Base-by-base conservation (phyloP, 2,888 invertebrate species). In the Merodon equestris region DNA sequence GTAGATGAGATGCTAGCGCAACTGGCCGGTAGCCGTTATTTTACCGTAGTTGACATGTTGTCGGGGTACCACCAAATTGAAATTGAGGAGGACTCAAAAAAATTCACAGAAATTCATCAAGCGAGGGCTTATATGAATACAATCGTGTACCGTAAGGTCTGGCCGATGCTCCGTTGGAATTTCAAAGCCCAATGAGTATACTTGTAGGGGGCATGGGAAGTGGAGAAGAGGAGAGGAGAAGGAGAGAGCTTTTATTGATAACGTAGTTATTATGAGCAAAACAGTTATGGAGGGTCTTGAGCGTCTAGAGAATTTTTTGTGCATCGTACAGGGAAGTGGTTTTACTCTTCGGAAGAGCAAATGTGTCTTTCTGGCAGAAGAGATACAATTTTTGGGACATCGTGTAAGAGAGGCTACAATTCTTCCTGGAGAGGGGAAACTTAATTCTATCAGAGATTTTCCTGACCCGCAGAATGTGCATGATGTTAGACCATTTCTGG, bases 51-150 rank as follows among this genome's bases (percentile, higher is more conserved):
- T 1, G 86, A 87, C 71, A 60, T 86, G 45, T 74, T 77, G 5
- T 73, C 81, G 0, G 87, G 85, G 0, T 84, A 85, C 81, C 77
- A 84, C 67, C 87, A 87, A 19, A 81, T 82, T 4, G 63, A 68
- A 45, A 61, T 82, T 1, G 66, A 54, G 1, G 71, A 82, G 17
- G 7, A 17, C 9, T 79, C 72, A n/a, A 81, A 61, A 34, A 54
- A 81, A 42, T 77, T 56, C 40, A 82, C 81, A 1, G 77, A 68
- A 4, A 81, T 82, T 19, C 68, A 0, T 79, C 68, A 0, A 61
- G 48, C 9, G 64, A 81, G 12, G 81, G 76, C 1, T 67, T 73
- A 42, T 83, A 58, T 47, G 81, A 82, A 18, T 82, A 57, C 13
- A 82, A 81, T n/a, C 34, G 72, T 36, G 81, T 82, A 81, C 79